A percentile compares a stretch with the other conserved stretches of the same genome.
These are phyloP conservation scores for Cataglyphis albicans DNA, from an alignment of 2,888 invertebrate genomes.

Conservation along the genomic window DNA sequence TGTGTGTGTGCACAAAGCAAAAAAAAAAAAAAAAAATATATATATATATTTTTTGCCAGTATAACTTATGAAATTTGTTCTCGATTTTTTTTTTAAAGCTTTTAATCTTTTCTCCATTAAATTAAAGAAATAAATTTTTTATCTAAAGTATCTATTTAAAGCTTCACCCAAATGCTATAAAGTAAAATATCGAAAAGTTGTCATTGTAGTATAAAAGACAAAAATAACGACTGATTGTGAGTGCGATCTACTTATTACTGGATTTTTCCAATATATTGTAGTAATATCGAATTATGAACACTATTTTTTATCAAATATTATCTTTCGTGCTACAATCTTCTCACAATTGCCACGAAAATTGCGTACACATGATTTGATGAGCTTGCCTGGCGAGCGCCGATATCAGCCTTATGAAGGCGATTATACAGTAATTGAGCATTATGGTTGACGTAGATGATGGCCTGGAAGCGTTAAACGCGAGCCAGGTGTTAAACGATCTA, in stretches of 20 bases:
- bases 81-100: background rate
- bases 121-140: background rate
- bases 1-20: background rate
- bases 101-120: background rate
- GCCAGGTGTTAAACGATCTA: slow-evolving; percentile 69
- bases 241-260: background rate
- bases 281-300: slow-evolving; percentile 7
- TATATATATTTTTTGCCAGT: background rate
- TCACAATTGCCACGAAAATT: slow-evolving; percentile 54
- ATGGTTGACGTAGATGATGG: slow-evolving; percentile 59
- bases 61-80: background rate
- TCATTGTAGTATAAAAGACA: background rate
- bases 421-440: slow-evolving; percentile 72
- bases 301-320: slow-evolving; percentile 50
- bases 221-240: background rate
- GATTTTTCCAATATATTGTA: background rate
- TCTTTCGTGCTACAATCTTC: slow-evolving; percentile 52
- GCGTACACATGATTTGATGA: slow-evolving; percentile 49
- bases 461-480: slow-evolving; percentile 54
- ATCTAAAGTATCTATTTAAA: background rate
- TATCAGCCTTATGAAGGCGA: slow-evolving; percentile 65
- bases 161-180: background rate
- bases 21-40: background rate
- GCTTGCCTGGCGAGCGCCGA: slow-evolving; percentile 46
- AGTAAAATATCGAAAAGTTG: background rate